These are phyloP conservation scores for Venusia cambrica DNA, from an alignment of 2,888 invertebrate species.

Conservation along the genomic window DNA sequence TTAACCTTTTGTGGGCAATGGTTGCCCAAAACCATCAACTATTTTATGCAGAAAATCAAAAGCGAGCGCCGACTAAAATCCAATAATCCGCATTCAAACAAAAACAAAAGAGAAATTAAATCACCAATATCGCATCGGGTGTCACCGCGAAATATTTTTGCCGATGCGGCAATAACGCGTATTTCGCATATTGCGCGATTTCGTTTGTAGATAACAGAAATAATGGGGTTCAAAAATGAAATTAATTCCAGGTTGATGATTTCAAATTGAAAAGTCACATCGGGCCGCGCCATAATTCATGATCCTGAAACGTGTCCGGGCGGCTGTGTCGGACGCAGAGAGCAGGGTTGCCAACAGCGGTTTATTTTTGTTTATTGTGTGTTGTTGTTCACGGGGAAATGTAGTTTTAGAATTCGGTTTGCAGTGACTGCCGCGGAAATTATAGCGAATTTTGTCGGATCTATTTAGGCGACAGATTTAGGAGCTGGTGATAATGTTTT, in stretches of 20 bases:
- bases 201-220: conserved; percentile 76
- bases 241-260: conserved; percentile 82
- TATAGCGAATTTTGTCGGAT: conserved; percentile 19
- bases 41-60: conserved; percentile 21
- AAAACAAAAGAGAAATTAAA: conserved; percentile 57
- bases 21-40: too few relatives aligned
- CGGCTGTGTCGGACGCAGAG: conserved; percentile 67
- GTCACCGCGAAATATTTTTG: conserved; percentile 71
- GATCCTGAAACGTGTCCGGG: conserved; percentile 80
- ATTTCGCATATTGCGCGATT: conserved; percentile 77
- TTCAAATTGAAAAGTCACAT: conserved; percentile 83
- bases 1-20: too few relatives aligned
- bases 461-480: conserved; percentile 19
- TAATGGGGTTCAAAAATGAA: conserved; percentile 81
- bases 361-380: conserved; percentile 48
- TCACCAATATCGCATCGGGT: conserved; percentile 43
- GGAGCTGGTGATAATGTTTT: conserved; percentile 2
- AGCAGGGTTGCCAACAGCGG: conserved; percentile 58
- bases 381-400: conserved; percentile 30
- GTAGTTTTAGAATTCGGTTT: conserved; percentile 33
- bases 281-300: conserved; percentile 81
- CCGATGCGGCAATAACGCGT: conserved; percentile 69
- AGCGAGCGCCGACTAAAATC: conserved; percentile 12
- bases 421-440: conserved; percentile 22
- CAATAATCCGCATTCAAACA: conserved; percentile 32